Conservation (phyloP, 2,888 invertebrate species). For the Mayetiola destructor region DNA sequence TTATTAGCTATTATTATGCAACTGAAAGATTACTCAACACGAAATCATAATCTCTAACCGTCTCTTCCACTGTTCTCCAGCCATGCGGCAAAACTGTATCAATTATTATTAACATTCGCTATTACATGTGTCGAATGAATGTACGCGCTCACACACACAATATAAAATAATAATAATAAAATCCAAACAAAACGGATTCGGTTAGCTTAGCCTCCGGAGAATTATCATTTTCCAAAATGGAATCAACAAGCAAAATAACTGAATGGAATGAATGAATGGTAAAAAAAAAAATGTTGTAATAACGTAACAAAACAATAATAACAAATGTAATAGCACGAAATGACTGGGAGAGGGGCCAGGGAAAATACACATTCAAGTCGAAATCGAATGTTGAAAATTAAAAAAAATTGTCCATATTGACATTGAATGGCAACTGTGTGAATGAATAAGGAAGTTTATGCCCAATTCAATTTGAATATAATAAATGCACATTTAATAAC, state of each 20-base stretch:
- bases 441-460: too few relatives aligned
- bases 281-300: slow-evolving; percentile 1
- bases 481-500: slow-evolving; percentile 10
- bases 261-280: too few relatives aligned
- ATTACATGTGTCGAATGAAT: too few relatives aligned
- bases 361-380: background rate
- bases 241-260: too few relatives aligned
- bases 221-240: background rate
- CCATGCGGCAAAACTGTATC: too few relatives aligned
- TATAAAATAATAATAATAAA: background rate
- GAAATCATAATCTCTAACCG: too few relatives aligned
- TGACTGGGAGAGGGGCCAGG: background rate
- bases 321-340: background rate
- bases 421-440: background rate
- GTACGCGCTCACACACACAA: too few relatives aligned
- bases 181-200: slow-evolving; percentile 5
- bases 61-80: too few relatives aligned
- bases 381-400: background rate
- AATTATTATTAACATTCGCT: too few relatives aligned
- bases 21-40: too few relatives aligned
- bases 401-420: background rate
- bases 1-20: too few relatives aligned
- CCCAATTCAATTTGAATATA: background rate
- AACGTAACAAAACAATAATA: background rate
- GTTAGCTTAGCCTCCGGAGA: slow-evolving; percentile 8